phyloP scores from a whole-genome alignment of 2,888 invertebrate genomes.

The Nomada flava region DNA sequence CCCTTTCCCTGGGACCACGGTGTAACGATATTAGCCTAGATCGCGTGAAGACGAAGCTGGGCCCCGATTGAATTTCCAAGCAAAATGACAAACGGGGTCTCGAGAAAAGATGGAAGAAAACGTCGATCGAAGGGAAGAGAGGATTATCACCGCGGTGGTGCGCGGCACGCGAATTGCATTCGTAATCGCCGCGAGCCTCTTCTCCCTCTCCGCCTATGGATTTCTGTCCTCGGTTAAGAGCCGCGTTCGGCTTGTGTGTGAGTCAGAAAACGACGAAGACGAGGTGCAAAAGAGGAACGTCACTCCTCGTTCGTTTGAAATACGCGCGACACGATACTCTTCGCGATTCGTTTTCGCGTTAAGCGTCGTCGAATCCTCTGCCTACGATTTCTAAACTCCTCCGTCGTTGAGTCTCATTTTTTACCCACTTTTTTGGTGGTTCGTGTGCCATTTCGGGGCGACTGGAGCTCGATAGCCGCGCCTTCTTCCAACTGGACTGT shows the following conservation, averaged over 20 bases:
- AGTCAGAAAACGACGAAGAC: slow-evolving; percentile 66
- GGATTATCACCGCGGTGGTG: slow-evolving; percentile 24
- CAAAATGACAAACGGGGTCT: slow-evolving; percentile 24
- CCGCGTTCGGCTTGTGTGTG: slow-evolving; percentile 59
- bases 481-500: slow-evolving; percentile 2
- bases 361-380: neutral
- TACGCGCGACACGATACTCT: slow-evolving; percentile 38
- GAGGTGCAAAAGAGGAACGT: slow-evolving; percentile 52
- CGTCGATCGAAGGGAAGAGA: slow-evolving; percentile 20
- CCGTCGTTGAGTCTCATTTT: too few species aligned
- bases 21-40: slow-evolving; percentile 40
- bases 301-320: slow-evolving; percentile 27
- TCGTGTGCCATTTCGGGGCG: neutral
- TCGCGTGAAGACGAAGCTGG: slow-evolving; percentile 38
- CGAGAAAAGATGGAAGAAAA: neutral
- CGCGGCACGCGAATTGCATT: slow-evolving; percentile 65
- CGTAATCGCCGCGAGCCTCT: slow-evolving; percentile 58
- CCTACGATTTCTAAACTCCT: neutral
- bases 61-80: slow-evolving; percentile 39
- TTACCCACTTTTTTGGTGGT: neutral
- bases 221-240: slow-evolving; percentile 53
- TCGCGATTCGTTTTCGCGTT: slow-evolving; percentile 54
- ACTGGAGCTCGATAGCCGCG: neutral
- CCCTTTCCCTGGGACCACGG: neutral
- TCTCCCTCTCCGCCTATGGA: slow-evolving; percentile 41